A percentile compares a stretch with the other conserved stretches of the same genome.
Conservation (phyloP, 2,888 invertebrate genomes). For the Hydraecia micacea region DNA sequence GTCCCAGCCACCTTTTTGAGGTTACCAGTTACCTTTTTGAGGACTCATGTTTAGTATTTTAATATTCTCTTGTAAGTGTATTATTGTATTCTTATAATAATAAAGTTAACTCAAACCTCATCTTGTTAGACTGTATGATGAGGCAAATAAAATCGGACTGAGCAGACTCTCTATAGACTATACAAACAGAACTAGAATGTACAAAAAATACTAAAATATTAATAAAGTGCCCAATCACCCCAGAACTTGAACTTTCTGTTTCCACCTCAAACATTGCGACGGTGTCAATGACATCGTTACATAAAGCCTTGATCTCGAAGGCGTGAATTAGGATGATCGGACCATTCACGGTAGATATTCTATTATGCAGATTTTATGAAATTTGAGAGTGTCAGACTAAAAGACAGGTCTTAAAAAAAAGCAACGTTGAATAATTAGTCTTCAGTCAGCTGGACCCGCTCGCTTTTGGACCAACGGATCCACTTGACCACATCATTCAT, state of each 20-base stretch:
- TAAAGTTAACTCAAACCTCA: background rate
- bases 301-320: constrained; percentile 44
- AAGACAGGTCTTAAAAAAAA: background rate
- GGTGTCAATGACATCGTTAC: constrained; percentile 53
- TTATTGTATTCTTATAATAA: too few relatives aligned
- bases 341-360: background rate
- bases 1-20: background rate
- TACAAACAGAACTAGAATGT: too few relatives aligned
- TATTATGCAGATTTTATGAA: constrained; percentile 5
- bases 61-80: too few relatives aligned
- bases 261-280: constrained; percentile 26
- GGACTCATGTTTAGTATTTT: too few relatives aligned
- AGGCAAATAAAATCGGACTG: background rate
- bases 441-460: too few relatives aligned
- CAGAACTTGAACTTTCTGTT: constrained; percentile 59
- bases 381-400: background rate
- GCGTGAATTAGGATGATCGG: background rate
- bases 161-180: background rate
- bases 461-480: too few relatives aligned
- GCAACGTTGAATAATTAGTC: background rate
- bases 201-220: background rate
- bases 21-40: too few relatives aligned
- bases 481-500: too few relatives aligned
- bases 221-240: background rate
- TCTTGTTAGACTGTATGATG: background rate